Evolutionary conservation across 2,888 invertebrate species (phyloP), one percentile per base, ranked within the genome.

Genomic region (Perizoma flavofasciatum): DNA sequence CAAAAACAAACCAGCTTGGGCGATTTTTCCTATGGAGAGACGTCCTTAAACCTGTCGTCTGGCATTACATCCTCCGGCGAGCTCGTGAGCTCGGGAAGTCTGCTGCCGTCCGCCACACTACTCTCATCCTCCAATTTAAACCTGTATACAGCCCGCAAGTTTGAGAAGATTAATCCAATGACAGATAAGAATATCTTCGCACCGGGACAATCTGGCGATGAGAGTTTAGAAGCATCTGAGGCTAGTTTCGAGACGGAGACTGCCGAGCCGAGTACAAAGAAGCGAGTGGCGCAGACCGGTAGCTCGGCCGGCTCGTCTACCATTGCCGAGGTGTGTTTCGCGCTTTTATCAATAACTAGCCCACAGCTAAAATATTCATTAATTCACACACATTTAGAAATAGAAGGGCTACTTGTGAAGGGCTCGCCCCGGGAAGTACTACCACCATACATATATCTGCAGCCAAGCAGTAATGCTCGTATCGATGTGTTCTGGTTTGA

Each of bases 21-120:
- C 50, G 88, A 89, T 62, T 89, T 88, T 62, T 83, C 85, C 0
- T 89, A 84, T 53, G 85, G 85, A 0, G 89, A 89, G 57, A 82
- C 78, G 33, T 66, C 84, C 0, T 79, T 75, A 53, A 83, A 83
- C 55, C 62, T 85, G 37, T 71, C 80, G 0, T 0, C 53, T 0
- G 5, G 54, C 22, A 39, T 8, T 1, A 22, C 37, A 6, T 43
- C 61, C 7, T 50, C 53, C 6, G 61, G 61, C 9, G 61, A 61
- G 35, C 35, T 61, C 7, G 61, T 61, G 33, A 61, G 37, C 32
- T 61, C 61, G 9, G 59, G 53, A 8, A 47, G 34, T 9, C 49
- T 54, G 43, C 40, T 61, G 22, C 58, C 62, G 3, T 51, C 62
- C 4, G 55, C 62, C 5, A 62, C 57, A 9, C 40, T 62, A 9